Conservation (phyloP, 2,888 invertebrate genomes). For the Drosophila mimetica region DNA sequence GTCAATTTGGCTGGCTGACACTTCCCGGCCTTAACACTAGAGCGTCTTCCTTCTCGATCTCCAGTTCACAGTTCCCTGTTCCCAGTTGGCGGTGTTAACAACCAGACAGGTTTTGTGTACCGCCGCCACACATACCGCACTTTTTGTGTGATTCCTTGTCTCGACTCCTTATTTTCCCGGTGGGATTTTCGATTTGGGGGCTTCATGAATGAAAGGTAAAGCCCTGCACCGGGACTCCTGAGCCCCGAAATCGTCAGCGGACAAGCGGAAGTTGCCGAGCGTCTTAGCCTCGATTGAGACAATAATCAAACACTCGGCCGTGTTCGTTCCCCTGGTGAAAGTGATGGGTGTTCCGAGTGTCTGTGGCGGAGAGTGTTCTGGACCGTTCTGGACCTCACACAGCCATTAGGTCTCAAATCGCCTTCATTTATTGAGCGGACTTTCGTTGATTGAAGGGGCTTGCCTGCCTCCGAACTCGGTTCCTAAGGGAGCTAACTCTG, state of each 20-base stretch:
- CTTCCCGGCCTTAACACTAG: slow-evolving; percentile 55
- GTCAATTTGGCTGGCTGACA: slow-evolving; percentile 79
- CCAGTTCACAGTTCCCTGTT: slow-evolving; percentile 4
- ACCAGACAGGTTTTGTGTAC: slow-evolving; percentile 59
- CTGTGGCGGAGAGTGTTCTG: slow-evolving; percentile 10
- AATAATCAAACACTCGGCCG: slow-evolving; percentile 53
- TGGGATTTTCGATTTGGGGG: slow-evolving; percentile 76
- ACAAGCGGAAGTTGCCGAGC: slow-evolving; percentile 73
- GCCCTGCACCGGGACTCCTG: slow-evolving; percentile 45
- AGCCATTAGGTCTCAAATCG: slow-evolving; percentile 42
- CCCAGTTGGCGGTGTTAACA: slow-evolving; percentile 48
- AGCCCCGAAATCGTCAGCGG: slow-evolving; percentile 49
- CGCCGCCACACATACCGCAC: slow-evolving; percentile 55
- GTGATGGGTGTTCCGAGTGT: background rate
- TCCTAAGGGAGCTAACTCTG: slow-evolving; percentile 18
- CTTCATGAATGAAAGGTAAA: slow-evolving; percentile 74
- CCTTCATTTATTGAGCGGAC: slow-evolving; percentile 40
- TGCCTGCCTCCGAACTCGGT: slow-evolving; percentile 26
- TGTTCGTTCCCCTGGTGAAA: slow-evolving; percentile 38
- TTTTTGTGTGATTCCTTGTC: slow-evolving; percentile 50
- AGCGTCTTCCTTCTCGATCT: slow-evolving; percentile 24
- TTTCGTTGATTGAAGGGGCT: slow-evolving; percentile 41
- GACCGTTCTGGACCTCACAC: slow-evolving; percentile 38
- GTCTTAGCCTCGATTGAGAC: slow-evolving; percentile 64
- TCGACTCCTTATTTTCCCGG: slow-evolving; percentile 72